phyloP scores from a whole-genome alignment of 2,888 invertebrate species.

The Sturmia bella region DNA sequence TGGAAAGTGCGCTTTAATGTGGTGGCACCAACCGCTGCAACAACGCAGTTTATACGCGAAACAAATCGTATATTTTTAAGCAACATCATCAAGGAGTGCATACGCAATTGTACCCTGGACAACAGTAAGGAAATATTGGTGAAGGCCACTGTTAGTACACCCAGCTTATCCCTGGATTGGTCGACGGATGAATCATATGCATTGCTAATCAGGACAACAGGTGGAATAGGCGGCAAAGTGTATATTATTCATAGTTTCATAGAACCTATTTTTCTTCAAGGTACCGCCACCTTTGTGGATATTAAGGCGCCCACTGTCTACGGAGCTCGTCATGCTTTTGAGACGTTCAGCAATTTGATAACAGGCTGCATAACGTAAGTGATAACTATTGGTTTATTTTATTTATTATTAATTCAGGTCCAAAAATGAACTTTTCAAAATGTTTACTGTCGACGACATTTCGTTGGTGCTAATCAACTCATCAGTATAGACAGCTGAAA shows the following conservation, averaged over 20 bases:
- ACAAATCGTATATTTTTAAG: constrained; percentile 84
- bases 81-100: constrained; percentile 85
- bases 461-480: no score
- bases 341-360: constrained; percentile 88
- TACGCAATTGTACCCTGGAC: constrained; percentile 82
- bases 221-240: constrained; percentile 76
- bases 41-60: constrained; percentile 83
- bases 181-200: constrained; percentile 87
- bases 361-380: constrained; percentile 77
- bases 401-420: no score
- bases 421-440: no score
- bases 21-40: constrained; percentile 82
- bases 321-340: constrained; percentile 89
- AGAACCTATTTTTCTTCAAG: constrained; percentile 74
- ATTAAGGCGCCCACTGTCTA: constrained; percentile 86
- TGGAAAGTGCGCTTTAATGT: constrained; percentile 83
- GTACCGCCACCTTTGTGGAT: constrained; percentile 83
- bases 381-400: neutral
- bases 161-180: constrained; percentile 84
- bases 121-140: constrained; percentile 84
- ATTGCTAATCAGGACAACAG: constrained; percentile 84
- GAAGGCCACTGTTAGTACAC: constrained; percentile 83
- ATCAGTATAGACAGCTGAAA: no score
- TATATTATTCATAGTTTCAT: neutral
- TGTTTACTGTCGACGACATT: no score